A percentile compares a stretch with the other conserved stretches of the same genome.
These are phyloP conservation scores for Virgularia gustaviana DNA, from an alignment of 92 coral and sea anemone genomes.

Conservation along the genomic window DNA sequence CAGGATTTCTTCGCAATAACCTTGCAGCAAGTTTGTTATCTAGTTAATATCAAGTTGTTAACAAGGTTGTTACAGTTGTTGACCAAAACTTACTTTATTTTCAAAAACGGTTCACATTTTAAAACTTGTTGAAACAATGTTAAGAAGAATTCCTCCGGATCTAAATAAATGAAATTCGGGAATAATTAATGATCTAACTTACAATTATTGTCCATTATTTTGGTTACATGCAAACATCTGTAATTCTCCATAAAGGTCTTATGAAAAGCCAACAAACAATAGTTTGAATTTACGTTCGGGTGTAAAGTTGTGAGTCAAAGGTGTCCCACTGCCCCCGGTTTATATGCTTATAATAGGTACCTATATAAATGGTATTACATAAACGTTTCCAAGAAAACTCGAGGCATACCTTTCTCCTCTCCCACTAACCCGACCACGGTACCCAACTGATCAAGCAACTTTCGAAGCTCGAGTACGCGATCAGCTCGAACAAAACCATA, in stretches of 20 bases:
- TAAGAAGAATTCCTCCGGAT: slow-evolving; percentile 89
- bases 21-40: too few relatives aligned
- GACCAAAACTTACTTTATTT: slow-evolving; percentile 62
- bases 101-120: slow-evolving; percentile 79
- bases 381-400: neutral
- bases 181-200: neutral
- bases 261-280: neutral
- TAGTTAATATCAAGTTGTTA: too few relatives aligned
- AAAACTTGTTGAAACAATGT: slow-evolving; percentile 91
- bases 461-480: slow-evolving; percentile 65
- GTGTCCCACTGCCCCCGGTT: neutral
- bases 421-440: slow-evolving; percentile 79
- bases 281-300: neutral
- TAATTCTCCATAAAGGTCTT: too few relatives aligned
- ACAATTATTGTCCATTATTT: too few relatives aligned
- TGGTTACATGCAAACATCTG: neutral
- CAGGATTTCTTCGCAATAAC: too few relatives aligned
- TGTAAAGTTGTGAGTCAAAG: neutral
- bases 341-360: too few relatives aligned
- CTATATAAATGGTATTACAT: neutral
- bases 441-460: slow-evolving; percentile 74
- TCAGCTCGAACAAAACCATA: slow-evolving; percentile 90
- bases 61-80: too few relatives aligned
- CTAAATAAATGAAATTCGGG: slow-evolving; percentile 37
- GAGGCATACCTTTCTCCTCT: slow-evolving; percentile 82